Evolutionary conservation across 2,113 vertebrate genomes (phyloP).

Genomic region (Cairina moschata): DNA sequence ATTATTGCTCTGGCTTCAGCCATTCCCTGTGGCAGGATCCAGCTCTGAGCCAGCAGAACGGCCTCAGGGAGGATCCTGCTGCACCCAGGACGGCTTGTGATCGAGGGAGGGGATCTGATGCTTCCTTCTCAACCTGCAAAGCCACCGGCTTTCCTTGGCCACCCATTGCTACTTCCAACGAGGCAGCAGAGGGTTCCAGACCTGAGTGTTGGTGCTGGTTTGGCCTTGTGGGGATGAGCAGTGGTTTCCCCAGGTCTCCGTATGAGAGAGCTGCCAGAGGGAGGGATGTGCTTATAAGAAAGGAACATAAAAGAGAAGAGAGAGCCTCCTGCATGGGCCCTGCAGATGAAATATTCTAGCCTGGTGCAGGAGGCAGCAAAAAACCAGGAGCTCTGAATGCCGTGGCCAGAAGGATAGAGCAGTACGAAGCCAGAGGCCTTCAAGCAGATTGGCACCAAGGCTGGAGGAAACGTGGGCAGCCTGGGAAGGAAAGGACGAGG

Average conservation of each 20-base stretch:
- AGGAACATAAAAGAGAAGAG: not conserved
- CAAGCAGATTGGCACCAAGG: not conserved
- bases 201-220: fast-evolving
- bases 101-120: fast-evolving
- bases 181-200: not conserved
- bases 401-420: not conserved
- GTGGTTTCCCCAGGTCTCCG: not conserved
- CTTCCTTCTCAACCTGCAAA: not conserved
- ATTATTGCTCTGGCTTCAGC: not conserved
- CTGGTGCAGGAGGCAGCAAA: not conserved
- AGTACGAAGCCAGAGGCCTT: not conserved
- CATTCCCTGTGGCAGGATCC: not conserved
- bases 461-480: not conserved
- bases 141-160: not conserved
- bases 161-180: not conserved
- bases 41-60: fast-evolving
- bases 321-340: not conserved
- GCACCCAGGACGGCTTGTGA: not conserved
- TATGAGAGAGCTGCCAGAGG: not conserved
- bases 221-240: not conserved
- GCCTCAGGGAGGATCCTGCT: not conserved
- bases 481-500: not conserved
- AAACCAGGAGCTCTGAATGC: not conserved
- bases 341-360: not conserved
- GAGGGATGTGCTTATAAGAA: not conserved